phyloP scores from a whole-genome alignment of 2,113 vertebrate species.

The Crotalus helleri region DNA sequence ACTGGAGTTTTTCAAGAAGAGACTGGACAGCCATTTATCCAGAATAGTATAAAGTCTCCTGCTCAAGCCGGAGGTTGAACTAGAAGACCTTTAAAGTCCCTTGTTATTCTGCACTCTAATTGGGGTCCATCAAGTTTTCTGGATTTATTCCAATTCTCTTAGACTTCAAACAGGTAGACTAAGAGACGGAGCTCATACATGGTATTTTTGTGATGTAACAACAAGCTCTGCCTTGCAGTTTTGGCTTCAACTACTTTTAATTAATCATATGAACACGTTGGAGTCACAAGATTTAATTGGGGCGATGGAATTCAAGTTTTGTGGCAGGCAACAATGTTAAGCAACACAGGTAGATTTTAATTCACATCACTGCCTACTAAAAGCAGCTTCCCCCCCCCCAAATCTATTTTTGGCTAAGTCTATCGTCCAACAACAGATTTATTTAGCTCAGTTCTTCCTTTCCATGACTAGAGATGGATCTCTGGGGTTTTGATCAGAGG shows the following conservation, averaged over 20 bases:
- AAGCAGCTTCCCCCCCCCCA: not conserved
- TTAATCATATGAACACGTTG: not conserved
- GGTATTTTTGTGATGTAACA: not conserved
- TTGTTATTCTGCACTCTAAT: not conserved
- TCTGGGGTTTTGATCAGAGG: not conserved
- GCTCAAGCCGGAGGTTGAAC: not conserved
- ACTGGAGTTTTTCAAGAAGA: not conserved
- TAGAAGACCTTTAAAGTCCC: not conserved
- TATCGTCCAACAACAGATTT: not conserved
- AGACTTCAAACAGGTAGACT: not conserved
- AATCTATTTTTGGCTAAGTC: not conserved
- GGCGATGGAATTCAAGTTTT: not conserved
- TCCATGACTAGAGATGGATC: not conserved
- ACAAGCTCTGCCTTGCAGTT: not conserved
- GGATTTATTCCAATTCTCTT: not conserved
- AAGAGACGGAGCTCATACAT: not conserved
- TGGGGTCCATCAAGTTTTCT: not conserved
- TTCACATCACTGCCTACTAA: not conserved
- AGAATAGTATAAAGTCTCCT: not conserved
- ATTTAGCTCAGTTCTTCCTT: not conserved
- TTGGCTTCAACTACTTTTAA: not conserved
- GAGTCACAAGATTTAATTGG: not conserved
- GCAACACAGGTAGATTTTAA: not conserved
- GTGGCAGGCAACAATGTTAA: not conserved
- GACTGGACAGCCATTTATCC: not conserved